A percentile compares a stretch with the other conserved stretches of the same genome.
Conservation (phyloP, 2,888 invertebrate species). For the Drosophila mimetica region DNA sequence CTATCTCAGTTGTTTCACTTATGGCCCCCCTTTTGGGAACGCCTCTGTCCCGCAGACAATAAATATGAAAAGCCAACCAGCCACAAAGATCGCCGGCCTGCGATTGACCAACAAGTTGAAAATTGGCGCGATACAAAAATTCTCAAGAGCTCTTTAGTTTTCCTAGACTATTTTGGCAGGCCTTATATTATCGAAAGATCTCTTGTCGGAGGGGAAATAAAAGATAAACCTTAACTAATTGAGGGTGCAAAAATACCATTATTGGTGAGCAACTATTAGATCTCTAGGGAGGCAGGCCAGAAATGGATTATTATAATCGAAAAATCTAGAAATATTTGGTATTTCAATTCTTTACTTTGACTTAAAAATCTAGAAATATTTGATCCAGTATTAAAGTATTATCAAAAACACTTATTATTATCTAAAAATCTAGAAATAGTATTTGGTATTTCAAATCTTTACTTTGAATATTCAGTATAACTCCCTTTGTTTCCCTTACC, state of each 20-base stretch:
- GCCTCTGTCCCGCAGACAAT: background rate
- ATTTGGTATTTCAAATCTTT: too few relatives aligned
- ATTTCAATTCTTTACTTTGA: too few relatives aligned
- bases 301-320: background rate
- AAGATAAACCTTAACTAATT: background rate
- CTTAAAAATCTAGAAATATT: too few relatives aligned
- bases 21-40: background rate
- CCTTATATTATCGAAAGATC: conserved; percentile 1
- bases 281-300: too few relatives aligned
- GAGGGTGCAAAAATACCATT: background rate
- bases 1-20: too few relatives aligned
- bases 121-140: conserved; percentile 17
- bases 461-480: too few relatives aligned
- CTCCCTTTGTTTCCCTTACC: background rate
- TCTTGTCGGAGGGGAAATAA: conserved; percentile 2
- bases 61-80: conserved; percentile 14
- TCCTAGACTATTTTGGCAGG: conserved; percentile 9
- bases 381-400: too few relatives aligned
- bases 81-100: conserved; percentile 22
- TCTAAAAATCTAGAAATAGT: too few relatives aligned
- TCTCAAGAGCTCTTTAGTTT: background rate
- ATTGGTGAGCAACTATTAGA: too few relatives aligned
- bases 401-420: too few relatives aligned
- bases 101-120: conserved; percentile 39
- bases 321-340: too few relatives aligned